These are phyloP conservation scores for Sebastes matsubarae DNA, from an alignment of 2,797 vertebrate species.

Conservation along the genomic window DNA sequence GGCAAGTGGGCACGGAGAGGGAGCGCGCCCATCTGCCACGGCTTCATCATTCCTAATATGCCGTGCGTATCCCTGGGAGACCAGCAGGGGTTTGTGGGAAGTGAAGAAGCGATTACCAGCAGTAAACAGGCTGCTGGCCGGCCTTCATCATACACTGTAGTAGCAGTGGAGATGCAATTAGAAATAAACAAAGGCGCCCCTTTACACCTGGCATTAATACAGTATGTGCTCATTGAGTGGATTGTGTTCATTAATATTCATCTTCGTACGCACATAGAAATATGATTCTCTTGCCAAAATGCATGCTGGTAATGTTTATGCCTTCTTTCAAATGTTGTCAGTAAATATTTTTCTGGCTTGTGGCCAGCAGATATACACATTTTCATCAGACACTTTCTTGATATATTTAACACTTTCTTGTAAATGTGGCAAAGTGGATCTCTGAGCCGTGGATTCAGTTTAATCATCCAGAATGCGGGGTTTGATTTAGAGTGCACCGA, in stretches of 20 bases:
- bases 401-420: background rate
- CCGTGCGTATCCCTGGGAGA: conserved; percentile 53
- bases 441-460: background rate
- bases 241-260: background rate
- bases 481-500: background rate
- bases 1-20: conserved; percentile 47
- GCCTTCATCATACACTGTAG: conserved; percentile 4
- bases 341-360: background rate
- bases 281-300: background rate
- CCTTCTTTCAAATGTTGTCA: background rate
- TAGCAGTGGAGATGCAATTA: conserved; percentile 18
- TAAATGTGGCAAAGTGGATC: background rate
- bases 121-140: conserved; percentile 42
- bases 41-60: conserved; percentile 49
- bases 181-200: conserved; percentile 25
- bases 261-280: background rate
- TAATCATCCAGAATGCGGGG: background rate
- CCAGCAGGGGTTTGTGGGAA: conserved; percentile 63
- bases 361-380: background rate
- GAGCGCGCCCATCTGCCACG: conserved; percentile 64
- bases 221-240: background rate
- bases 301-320: background rate
- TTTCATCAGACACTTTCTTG: background rate
- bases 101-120: conserved; percentile 52
- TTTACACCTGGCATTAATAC: conserved; percentile 18